phyloP scores from a whole-genome alignment of 2,888 invertebrate genomes.

The Mythimna impura region DNA sequence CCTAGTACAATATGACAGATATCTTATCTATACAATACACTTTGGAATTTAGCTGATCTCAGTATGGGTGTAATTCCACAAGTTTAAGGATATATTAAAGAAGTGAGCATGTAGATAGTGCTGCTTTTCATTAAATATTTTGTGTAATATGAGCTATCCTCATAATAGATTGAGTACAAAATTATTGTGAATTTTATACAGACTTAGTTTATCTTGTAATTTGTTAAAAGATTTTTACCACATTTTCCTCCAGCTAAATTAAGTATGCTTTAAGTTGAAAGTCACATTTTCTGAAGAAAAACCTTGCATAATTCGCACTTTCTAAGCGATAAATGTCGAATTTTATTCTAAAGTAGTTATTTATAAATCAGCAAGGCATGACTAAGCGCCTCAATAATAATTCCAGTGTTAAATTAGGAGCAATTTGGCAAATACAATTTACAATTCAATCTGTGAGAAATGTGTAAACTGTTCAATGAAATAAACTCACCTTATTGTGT shows the following conservation, averaged over 20 bases:
- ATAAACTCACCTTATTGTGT: slow-evolving; percentile 94
- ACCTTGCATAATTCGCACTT: neutral
- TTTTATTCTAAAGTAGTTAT: slow-evolving; percentile 55
- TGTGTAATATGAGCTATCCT: neutral
- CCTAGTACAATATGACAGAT: neutral
- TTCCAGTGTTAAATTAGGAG: slow-evolving; percentile 43
- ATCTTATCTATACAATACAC: neutral
- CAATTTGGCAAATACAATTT: slow-evolving; percentile 41
- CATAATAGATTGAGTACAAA: neutral
- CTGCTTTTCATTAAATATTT: neutral
- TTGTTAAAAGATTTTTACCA: neutral
- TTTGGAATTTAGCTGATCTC: neutral
- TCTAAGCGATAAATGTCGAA: slow-evolving; percentile 6
- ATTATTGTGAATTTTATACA: neutral
- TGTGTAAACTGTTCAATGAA: slow-evolving; percentile 56
- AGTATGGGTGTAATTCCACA: neutral
- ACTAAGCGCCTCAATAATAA: slow-evolving; percentile 63
- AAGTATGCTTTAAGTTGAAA: neutral
- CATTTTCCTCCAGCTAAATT: neutral
- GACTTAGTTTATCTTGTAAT: neutral
- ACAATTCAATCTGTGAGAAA: slow-evolving; percentile 54
- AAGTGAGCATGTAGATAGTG: no score
- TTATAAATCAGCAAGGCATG: slow-evolving; percentile 61
- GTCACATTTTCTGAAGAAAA: slow-evolving; percentile 3
- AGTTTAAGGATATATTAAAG: neutral